phyloP scores from a whole-genome alignment of 2,888 invertebrate genomes.

The Argyra leucocephala region DNA sequence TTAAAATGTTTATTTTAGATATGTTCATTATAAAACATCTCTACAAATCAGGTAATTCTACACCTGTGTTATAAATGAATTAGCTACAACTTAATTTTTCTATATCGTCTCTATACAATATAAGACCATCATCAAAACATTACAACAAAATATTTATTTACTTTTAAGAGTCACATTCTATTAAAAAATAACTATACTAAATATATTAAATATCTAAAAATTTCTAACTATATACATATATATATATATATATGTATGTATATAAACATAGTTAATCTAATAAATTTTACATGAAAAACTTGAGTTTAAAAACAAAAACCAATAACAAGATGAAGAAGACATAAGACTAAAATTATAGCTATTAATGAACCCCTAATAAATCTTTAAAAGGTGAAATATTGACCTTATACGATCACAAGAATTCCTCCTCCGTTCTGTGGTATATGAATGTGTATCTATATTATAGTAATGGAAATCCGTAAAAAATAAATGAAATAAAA shows the following conservation, averaged over 20 bases:
- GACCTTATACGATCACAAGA: not conserved
- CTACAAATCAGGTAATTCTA: not conserved
- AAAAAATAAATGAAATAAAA: not conserved
- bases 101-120: not conserved
- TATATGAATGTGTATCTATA: not conserved
- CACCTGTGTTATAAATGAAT: not conserved
- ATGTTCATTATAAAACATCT: too few species aligned
- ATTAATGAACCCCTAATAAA: constrained; percentile 7
- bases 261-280: not conserved
- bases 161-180: not conserved
- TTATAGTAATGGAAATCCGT: not conserved
- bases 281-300: not conserved
- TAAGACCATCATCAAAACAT: too few species aligned
- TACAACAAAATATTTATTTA: not conserved
- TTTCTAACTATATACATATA: not conserved
- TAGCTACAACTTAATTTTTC: constrained; percentile 3
- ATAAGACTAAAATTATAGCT: not conserved
- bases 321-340: not conserved
- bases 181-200: not conserved
- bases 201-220: not conserved
- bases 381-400: constrained; percentile 7
- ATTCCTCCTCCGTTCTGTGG: not conserved
- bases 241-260: too few species aligned
- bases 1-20: too few species aligned
- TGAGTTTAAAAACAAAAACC: not conserved